Base-by-base conservation (phyloP, 1,140 invertebrate genomes). In the Rhagoletis zephyria region DNA sequence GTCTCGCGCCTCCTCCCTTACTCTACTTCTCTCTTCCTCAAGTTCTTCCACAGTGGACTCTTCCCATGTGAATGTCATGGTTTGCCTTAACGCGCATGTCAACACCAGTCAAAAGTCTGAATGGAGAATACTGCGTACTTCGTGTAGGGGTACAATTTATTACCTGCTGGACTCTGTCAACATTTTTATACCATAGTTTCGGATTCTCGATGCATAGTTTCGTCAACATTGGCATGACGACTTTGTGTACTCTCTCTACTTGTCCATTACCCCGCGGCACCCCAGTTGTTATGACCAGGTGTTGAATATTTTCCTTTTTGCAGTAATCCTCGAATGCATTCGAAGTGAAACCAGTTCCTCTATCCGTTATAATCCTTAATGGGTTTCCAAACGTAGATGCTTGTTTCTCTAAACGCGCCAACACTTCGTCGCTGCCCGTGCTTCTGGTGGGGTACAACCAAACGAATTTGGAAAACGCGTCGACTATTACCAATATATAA, bases 361-460 rank as follows among this genome's bases (percentile, higher is more conserved):
- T 42, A 87, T 87, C 10, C 61, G 4, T 63, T 14, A n/a, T 63
- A 14, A 12, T 63, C 30, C 30, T 30, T 30, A 30, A 30, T 30
- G 30, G 30, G 30, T 30, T 30, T 30, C 61, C 4, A 63, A 63
- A 63, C 10, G 16, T 63, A 4, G 61, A 4, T 63, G 4, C 4
- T 14, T 63, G 61, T 10, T 16, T 63, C n/a, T 64, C n/a, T 9
- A 86, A 59, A 64, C 59, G 10, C 4, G 45, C 19, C 14, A 86
- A n/a, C 3, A 64, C 59, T 45, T 91, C 90, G 60, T 89, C 87
- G 12, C 88, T 88, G 1, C 30, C 42, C 3, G 85, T 81, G 48
- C n/a, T 61, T 85, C 70, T 70, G 12, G 85, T 88, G 0, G 89
- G 89, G 87, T 92, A 93, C 40, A 94, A n/a, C 90, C 91, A 93